Percentiles rank a stretch among this genome's conserved stretches.
Evolutionary conservation across 1,140 invertebrate species (phyloP).

Genomic region (Aphelenchoides besseyi): DNA sequence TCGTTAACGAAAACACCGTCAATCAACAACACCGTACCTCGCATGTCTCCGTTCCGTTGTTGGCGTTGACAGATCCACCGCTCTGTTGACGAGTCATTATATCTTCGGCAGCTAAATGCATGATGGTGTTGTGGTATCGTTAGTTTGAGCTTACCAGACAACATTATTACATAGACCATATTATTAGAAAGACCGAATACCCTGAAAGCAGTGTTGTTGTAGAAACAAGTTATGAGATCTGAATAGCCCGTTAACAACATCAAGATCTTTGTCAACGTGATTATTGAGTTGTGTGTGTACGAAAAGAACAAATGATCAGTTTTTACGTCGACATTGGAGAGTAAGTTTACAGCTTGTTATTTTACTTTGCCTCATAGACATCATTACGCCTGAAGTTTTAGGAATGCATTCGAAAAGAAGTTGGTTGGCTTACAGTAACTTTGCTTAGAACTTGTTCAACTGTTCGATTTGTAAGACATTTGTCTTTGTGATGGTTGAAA

Average conservation of each 20-base stretch:
- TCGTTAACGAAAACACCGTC: not conserved
- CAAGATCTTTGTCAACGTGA: too few species aligned
- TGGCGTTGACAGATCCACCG: not conserved
- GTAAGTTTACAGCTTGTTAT: not conserved
- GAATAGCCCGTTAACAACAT: too few species aligned
- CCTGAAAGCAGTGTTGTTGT: too few species aligned
- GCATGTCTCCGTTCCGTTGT: not conserved
- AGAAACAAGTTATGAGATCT: too few species aligned
- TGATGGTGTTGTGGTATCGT: not conserved
- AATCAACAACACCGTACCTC: not conserved
- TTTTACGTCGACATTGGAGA: too few species aligned
- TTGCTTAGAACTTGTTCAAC: not conserved
- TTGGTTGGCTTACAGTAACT: not conserved
- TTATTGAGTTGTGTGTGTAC: too few species aligned
- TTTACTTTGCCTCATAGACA: not conserved
- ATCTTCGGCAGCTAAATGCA: not conserved
- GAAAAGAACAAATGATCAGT: too few species aligned
- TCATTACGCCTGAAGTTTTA: not conserved
- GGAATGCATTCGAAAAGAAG: not conserved
- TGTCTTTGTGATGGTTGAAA: not conserved
- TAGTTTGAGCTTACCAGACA: not conserved
- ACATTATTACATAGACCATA: constrained; percentile 43
- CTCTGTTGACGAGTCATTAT: not conserved
- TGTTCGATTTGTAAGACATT: not conserved
- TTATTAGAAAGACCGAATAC: constrained; percentile 43